Base-by-base conservation (phyloP, 2,113 vertebrate species). In the Indri indri region DNA sequence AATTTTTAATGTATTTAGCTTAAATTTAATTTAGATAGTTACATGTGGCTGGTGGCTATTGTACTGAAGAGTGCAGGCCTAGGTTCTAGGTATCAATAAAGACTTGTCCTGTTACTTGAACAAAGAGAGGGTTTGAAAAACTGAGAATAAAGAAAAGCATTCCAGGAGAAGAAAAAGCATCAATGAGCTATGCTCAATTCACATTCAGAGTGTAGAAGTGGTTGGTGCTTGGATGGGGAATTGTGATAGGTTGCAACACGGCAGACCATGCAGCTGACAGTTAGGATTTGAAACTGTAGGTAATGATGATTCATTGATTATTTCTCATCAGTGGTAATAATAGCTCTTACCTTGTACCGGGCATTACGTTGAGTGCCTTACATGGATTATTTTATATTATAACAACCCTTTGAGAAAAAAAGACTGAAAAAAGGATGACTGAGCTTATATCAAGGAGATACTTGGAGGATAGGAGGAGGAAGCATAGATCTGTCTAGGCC, bases 11-110 rank as follows among this genome's bases (percentile, higher is more conserved):
- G 82, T 97, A 37, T 59, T 70, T 94, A 57, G 61, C 40, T 88
- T 82, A 68, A 42, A 23, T 54, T 94, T 83, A 77, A 93, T 68
- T 95, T 73, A 68, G 89, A 71, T 86, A 90, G 42, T 12, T 92
- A 80, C 14, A 34, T 54, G 23, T 70, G 23, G 10, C 61, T 87
- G 59, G 16, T 54, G 37, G 42, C 16, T 81, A 59, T 16, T 32
- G 47, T 65, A 94, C 2, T 42, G 42, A 95, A 65, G 13, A 92
- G 27, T 54, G 2, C 23, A 91, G 82, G 40, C 3, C 40, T 42
- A 70, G 59, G 25, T 61, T 81, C 42, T 80, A 83, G 32, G 20
- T 77, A 61, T 45, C 34, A 87, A 71, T 40, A 94, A 71, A 45
- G 20, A 70, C 20, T 47, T 85, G 40, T 61, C 27, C 37, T 91